Percentiles rank a stretch among this genome's conserved stretches.
phyloP scores from a whole-genome alignment of 2,888 invertebrate species.

The Synanthedon myopaeformis region DNA sequence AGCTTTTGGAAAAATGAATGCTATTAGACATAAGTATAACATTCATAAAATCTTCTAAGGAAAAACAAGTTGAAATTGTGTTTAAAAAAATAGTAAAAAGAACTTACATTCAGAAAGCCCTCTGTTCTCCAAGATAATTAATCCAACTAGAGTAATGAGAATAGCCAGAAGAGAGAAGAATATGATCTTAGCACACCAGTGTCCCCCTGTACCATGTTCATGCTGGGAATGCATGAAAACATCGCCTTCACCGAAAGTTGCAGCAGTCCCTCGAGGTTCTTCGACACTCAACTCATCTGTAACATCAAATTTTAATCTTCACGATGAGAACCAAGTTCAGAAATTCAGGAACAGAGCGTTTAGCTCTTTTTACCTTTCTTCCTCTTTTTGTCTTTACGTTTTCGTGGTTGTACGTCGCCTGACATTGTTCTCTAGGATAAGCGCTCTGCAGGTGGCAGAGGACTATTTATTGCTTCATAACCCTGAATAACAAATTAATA shows the following conservation, averaged over 20 bases:
- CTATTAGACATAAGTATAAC: too few species aligned
- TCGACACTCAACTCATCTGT: conserved; percentile 60
- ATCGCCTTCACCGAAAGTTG: conserved; percentile 72
- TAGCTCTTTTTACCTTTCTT: conserved; percentile 75
- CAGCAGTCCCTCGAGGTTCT: conserved; percentile 59
- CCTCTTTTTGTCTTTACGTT: conserved; percentile 85
- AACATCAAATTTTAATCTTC: conserved; percentile 11
- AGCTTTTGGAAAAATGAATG: too few species aligned
- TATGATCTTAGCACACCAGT: conserved; percentile 86
- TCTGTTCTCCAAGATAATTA: conserved; percentile 84
- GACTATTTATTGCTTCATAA: conserved; percentile 62
- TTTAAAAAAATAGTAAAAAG: too few species aligned
- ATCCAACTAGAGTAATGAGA: conserved; percentile 78
- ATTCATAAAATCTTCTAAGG: too few species aligned
- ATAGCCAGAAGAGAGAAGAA: conserved; percentile 82
- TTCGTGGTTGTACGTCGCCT: conserved; percentile 87
- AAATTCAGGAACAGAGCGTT: background rate
- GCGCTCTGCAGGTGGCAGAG: conserved; percentile 52
- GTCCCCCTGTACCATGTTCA: conserved; percentile 82
- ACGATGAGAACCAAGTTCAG: conserved; percentile 1
- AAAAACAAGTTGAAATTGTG: too few species aligned
- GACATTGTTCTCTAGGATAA: conserved; percentile 76
- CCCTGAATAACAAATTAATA: conserved; percentile 56
- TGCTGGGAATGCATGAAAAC: conserved; percentile 82
- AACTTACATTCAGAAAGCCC: conserved; percentile 81